A percentile compares a stretch with the other conserved stretches of the same genome.
Evolutionary conservation across 92 coral and sea anemone species (phyloP).

Genomic region (Paramuricea clavata): DNA sequence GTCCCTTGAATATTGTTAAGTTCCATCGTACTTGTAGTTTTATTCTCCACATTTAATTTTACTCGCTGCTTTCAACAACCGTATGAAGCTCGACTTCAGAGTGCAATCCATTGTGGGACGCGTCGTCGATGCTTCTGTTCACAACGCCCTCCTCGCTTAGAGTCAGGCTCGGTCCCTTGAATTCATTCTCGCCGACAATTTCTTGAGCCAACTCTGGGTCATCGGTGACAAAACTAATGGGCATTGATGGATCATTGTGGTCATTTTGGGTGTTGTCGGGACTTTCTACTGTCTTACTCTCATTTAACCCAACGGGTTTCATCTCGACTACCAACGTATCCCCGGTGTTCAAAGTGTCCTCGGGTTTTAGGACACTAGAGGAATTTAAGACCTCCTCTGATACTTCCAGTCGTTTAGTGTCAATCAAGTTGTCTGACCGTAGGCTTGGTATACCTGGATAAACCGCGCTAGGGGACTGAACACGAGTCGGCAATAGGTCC

Average conservation of each 20-base stretch:
- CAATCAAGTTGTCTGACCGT: not conserved
- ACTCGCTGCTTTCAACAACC: not conserved
- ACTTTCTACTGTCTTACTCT: not conserved
- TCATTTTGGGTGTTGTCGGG: not conserved
- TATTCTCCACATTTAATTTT: no score
- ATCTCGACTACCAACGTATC: constrained; percentile 52
- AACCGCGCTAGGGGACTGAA: not conserved
- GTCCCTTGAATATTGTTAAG: no score
- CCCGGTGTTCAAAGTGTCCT: not conserved
- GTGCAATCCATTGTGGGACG: not conserved
- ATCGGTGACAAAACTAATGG: not conserved
- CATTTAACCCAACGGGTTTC: constrained; percentile 28
- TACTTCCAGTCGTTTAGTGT: not conserved
- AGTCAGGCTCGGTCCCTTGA: constrained; percentile 44
- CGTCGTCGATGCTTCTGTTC: not conserved
- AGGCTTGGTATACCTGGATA: constrained; percentile 4
- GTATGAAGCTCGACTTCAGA: not conserved
- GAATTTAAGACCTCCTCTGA: not conserved
- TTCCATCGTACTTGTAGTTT: no score
- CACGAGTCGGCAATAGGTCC: not conserved
- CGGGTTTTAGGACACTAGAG: not conserved
- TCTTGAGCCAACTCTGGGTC: not conserved
- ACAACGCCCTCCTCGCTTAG: constrained; percentile 47
- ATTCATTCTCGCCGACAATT: not conserved
- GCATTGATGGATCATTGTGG: constrained; percentile 1